A percentile compares a stretch with the other conserved stretches of the same genome.
Evolutionary conservation across 2,113 vertebrate genomes (phyloP).

Genomic region (Hyperoodon ampullatus): DNA sequence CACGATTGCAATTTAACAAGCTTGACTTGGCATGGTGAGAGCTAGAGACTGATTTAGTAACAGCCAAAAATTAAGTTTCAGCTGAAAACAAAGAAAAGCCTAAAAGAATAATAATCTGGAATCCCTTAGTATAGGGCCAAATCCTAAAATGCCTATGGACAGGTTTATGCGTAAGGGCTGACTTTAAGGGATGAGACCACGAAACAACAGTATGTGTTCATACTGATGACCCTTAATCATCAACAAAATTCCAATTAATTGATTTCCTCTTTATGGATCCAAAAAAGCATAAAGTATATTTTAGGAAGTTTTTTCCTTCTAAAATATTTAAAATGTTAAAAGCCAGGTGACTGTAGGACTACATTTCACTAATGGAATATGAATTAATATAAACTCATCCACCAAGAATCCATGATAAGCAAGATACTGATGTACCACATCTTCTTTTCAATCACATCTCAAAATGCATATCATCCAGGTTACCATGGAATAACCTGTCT

Average conservation of each 20-base stretch:
- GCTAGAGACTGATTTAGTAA: not conserved
- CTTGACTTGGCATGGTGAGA: not conserved
- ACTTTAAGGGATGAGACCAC: not conserved
- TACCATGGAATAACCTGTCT: not conserved
- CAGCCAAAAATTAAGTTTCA: not conserved
- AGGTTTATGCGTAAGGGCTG: not conserved
- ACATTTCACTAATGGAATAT: not conserved
- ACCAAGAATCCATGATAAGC: not conserved
- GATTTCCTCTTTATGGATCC: not conserved
- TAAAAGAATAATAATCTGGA: not conserved
- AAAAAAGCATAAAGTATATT: not conserved
- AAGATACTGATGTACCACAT: not conserved
- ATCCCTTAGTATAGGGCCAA: not conserved
- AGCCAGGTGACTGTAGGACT: not conserved
- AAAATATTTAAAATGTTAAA: slow-evolving; percentile 7
- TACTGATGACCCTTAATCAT: not conserved
- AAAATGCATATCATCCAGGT: not conserved
- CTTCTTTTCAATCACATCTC: not conserved
- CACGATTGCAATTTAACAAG: not conserved
- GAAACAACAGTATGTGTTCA: not conserved
- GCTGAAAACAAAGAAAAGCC: not conserved
- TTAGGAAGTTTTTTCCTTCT: not conserved
- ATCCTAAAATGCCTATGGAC: not conserved
- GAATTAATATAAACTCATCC: not conserved
- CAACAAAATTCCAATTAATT: not conserved